Percentiles rank a stretch among this genome's conserved stretches.
These are phyloP conservation scores for Axinella damicornis DNA, from an alignment of 37 sponge, comb jelly and placozoan genomes.

Conservation along the genomic window DNA sequence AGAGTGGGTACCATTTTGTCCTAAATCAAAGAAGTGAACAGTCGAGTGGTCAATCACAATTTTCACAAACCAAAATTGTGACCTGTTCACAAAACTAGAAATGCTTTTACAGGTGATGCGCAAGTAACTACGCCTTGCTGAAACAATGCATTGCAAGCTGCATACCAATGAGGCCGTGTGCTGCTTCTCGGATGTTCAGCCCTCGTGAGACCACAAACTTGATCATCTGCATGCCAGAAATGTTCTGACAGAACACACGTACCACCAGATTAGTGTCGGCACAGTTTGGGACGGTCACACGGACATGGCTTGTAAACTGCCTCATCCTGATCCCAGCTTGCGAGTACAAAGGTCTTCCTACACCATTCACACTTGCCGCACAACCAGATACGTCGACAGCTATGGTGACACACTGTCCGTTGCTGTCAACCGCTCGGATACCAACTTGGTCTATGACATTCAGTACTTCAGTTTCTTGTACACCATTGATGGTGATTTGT, in stretches of 20 bases:
- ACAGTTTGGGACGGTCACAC: constrained; percentile 46
- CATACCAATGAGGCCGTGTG: constrained; percentile 41
- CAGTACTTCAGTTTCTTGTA: not conserved
- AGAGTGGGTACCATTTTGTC: too few species aligned
- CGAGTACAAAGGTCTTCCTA: not conserved
- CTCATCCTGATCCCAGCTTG: not conserved
- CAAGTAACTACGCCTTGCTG: too few species aligned
- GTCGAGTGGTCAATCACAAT: too few species aligned
- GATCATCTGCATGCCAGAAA: not conserved
- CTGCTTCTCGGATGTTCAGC: not conserved
- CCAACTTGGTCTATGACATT: constrained; percentile 36
- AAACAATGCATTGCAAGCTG: too few species aligned
- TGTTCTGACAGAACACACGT: constrained; percentile 37
- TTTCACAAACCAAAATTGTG: too few species aligned
- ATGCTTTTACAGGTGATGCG: too few species aligned
- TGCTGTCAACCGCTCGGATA: constrained; percentile 9
- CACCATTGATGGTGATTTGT: not conserved
- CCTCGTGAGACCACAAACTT: constrained; percentile 21
- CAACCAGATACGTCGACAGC: not conserved
- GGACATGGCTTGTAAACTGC: not conserved
- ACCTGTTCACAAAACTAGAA: too few species aligned
- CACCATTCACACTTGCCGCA: not conserved
- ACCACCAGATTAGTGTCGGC: constrained; percentile 15
- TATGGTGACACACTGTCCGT: constrained; percentile 9
- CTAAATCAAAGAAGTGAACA: too few species aligned